phyloP scores from a whole-genome alignment of 2,113 vertebrate genomes.

The Dromiciops gliroides region DNA sequence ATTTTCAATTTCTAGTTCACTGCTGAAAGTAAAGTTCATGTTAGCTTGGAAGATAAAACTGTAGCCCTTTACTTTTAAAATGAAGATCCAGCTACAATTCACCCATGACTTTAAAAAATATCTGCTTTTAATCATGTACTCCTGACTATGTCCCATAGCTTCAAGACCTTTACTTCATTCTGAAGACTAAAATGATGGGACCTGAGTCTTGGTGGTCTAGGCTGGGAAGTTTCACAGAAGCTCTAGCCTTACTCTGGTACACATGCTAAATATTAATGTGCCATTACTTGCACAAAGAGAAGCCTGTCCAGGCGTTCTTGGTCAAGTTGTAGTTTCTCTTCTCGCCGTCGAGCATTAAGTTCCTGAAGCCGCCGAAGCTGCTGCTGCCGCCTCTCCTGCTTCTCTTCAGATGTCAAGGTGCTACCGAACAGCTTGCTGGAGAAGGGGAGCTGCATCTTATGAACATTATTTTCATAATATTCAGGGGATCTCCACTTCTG shows the following conservation, averaged over 20 bases:
- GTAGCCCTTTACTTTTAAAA: background rate
- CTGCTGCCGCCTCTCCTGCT: conserved; percentile 94
- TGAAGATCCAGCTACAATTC: background rate
- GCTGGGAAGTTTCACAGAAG: background rate
- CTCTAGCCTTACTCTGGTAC: background rate
- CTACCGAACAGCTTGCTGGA: conserved; percentile 91
- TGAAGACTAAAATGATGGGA: background rate
- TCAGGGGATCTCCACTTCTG: conserved; percentile 94
- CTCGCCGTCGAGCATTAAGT: conserved; percentile 92
- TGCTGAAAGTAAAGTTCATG: background rate
- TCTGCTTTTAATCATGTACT: background rate
- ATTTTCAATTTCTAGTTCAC: background rate
- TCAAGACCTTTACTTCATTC: background rate
- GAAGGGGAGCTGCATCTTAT: conserved; percentile 97
- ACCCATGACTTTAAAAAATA: background rate
- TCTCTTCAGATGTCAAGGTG: conserved; percentile 90
- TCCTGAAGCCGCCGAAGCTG: conserved; percentile 95
- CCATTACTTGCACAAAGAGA: conserved; percentile 89
- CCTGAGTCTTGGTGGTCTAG: background rate
- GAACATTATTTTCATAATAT: conserved; percentile 94
- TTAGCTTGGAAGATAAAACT: background rate
- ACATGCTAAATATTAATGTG: fast-evolving
- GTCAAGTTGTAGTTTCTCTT: conserved; percentile 95
- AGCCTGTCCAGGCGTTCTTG: conserved; percentile 93
- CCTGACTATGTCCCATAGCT: background rate